phyloP scores from a whole-genome alignment of 2,113 vertebrate species.

The Dryoscopus gambensis region DNA sequence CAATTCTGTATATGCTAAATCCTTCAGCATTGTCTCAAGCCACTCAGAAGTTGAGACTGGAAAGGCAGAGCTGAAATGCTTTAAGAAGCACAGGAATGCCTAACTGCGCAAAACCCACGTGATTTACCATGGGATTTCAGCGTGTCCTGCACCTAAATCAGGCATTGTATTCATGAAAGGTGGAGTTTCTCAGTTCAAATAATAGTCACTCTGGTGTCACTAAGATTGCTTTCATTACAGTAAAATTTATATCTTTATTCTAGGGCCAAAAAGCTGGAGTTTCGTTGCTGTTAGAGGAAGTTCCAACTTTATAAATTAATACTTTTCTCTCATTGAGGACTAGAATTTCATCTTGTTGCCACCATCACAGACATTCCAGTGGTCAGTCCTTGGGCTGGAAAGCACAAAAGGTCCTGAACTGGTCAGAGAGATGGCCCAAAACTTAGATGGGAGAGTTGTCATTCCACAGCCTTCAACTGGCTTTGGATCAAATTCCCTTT shows the following conservation, averaged over 20 bases:
- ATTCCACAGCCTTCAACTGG: background rate
- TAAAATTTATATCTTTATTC: background rate
- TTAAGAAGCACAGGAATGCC: background rate
- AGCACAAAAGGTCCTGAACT: background rate
- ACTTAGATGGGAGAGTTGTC: background rate
- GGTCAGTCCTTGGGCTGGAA: background rate
- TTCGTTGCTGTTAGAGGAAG: background rate
- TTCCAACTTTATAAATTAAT: background rate
- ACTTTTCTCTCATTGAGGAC: background rate
- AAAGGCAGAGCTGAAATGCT: background rate
- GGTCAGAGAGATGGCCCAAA: background rate
- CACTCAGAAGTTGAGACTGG: background rate
- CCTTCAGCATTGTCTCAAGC: background rate
- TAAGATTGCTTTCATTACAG: background rate
- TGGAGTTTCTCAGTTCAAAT: background rate
- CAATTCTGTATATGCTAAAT: background rate
- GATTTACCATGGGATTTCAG: background rate
- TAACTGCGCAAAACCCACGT: background rate
- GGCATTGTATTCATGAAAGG: background rate
- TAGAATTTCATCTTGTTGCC: background rate
- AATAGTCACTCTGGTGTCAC: background rate
- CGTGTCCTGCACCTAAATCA: background rate
- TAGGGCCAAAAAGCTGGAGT: background rate
- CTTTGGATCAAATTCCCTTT: background rate
- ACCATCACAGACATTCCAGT: background rate